A percentile compares a stretch with the other conserved stretches of the same genome.
phyloP scores from a whole-genome alignment of 2,888 invertebrate genomes.

The Lordiphosa fenestrarum region DNA sequence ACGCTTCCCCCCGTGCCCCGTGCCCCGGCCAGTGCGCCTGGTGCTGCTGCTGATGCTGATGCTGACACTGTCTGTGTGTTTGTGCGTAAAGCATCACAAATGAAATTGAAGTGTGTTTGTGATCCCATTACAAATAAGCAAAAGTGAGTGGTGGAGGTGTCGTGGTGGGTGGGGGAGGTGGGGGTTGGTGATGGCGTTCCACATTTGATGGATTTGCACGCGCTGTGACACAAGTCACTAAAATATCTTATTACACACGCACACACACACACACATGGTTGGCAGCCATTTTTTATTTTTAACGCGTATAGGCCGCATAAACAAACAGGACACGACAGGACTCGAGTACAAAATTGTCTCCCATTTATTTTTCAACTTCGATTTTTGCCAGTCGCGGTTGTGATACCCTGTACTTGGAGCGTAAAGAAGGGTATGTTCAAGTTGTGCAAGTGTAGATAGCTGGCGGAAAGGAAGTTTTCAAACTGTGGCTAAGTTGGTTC shows the following conservation, averaged over 20 bases:
- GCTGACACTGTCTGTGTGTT: conserved; percentile 49
- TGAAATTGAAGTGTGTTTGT: conserved; percentile 76
- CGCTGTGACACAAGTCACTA: conserved; percentile 78
- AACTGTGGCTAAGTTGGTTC: too few species aligned
- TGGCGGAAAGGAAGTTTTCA: too few species aligned
- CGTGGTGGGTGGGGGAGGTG: background rate
- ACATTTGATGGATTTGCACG: conserved; percentile 79
- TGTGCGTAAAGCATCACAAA: conserved; percentile 76
- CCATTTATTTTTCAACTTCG: conserved; percentile 76
- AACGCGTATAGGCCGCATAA: conserved; percentile 60
- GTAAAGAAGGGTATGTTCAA: too few species aligned
- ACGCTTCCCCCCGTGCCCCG: conserved; percentile 37
- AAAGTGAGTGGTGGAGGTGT: conserved; percentile 27
- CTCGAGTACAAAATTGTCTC: conserved; percentile 57
- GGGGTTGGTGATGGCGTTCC: conserved; percentile 21
- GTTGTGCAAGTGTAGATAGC: too few species aligned
- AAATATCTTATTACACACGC: conserved; percentile 76
- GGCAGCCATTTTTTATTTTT: conserved; percentile 67
- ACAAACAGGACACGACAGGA: conserved; percentile 63
- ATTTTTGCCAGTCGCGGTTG: conserved; percentile 59
- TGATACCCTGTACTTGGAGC: background rate
- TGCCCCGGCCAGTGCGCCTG: background rate
- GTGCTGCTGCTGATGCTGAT: background rate
- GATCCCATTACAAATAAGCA: conserved; percentile 77
- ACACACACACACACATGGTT: conserved; percentile 30